phyloP scores from a whole-genome alignment of 23 tunicate species.

The Halocynthia aurantium region DNA sequence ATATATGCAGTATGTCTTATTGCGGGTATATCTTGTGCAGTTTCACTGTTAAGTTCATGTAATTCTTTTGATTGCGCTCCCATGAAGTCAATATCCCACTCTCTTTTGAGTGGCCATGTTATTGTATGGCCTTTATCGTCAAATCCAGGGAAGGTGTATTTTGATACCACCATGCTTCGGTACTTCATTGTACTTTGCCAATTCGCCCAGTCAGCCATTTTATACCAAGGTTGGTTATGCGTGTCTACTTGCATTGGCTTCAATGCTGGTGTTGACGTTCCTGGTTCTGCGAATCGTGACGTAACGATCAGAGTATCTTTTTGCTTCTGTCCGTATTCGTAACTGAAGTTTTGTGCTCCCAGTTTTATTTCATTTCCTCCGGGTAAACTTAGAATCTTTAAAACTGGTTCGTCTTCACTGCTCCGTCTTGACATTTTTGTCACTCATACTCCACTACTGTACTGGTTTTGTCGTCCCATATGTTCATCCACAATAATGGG shows the following conservation, averaged over 20 bases:
- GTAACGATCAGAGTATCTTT: background rate
- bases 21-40: too few relatives aligned
- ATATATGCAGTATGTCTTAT: too few relatives aligned
- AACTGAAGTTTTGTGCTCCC: background rate
- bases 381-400: background rate
- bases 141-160: conserved; percentile 5
- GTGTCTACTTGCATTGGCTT: too few relatives aligned
- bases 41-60: background rate
- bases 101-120: background rate
- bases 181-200: background rate
- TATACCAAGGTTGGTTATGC: too few relatives aligned
- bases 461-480: background rate
- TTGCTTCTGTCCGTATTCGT: background rate
- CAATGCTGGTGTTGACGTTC: too few relatives aligned
- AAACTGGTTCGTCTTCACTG: background rate
- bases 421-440: background rate
- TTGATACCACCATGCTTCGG: background rate
- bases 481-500: background rate
- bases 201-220: background rate
- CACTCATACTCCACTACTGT: background rate
- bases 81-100: background rate
- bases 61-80: background rate
- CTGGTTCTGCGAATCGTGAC: background rate
- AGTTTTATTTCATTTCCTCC: background rate
- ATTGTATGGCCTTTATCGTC: background rate